Conservation (phyloP, 1,140 invertebrate genomes). For the Pogonomyrmex barbatus region DNA sequence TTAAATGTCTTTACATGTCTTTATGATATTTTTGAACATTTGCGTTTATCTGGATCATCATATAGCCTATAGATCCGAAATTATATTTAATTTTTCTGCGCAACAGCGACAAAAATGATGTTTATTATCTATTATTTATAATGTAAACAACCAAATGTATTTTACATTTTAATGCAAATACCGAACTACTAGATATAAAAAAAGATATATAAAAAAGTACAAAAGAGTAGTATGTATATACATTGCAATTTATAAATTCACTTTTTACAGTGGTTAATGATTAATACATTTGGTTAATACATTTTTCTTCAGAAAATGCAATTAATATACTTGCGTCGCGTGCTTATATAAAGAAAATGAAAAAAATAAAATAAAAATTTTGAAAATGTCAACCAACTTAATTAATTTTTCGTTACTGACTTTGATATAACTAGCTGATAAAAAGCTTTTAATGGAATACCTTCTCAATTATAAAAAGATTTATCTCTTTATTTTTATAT, state of each 20-base stretch:
- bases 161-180: background rate
- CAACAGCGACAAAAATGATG: background rate
- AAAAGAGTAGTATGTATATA: background rate
- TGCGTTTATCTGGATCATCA: background rate
- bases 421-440: background rate
- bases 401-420: background rate
- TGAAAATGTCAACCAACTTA: background rate
- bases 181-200: background rate
- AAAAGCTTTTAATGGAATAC: background rate
- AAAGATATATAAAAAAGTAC: too few species aligned
- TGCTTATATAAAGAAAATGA: background rate
- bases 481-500: background rate
- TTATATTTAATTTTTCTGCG: background rate
- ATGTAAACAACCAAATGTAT: background rate
- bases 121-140: background rate
- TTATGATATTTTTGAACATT: background rate
- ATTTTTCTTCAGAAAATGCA: background rate
- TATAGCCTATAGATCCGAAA: background rate
- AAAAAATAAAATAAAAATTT: background rate
- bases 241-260: background rate
- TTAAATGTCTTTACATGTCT: background rate
- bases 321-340: background rate
- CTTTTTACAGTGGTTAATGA: too few species aligned
- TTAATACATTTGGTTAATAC: background rate
- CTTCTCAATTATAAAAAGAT: conserved; percentile 6